Evolutionary conservation across 2,113 vertebrate species (phyloP).

Genomic region (Fulica atra): DNA sequence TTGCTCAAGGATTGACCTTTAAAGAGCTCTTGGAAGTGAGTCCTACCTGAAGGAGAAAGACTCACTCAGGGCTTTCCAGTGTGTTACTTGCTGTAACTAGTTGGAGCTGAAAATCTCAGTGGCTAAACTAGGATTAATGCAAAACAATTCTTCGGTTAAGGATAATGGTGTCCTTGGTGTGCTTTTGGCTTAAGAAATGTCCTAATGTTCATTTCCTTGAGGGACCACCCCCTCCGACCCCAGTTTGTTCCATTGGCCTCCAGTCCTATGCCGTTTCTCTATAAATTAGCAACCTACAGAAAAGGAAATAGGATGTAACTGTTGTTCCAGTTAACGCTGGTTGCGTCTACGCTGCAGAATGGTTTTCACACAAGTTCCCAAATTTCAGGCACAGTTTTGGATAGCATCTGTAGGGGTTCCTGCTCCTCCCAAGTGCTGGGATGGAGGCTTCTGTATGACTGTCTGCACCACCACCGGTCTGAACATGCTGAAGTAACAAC

Average conservation of each 20-base stretch:
- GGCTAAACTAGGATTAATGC: constrained; percentile 12
- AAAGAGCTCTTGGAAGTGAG: background rate
- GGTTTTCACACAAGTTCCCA: background rate
- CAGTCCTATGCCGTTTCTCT: background rate
- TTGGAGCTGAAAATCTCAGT: constrained; percentile 9
- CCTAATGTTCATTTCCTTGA: background rate
- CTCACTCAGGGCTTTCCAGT: background rate
- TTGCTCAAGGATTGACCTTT: background rate
- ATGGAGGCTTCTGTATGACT: background rate
- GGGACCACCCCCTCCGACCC: background rate
- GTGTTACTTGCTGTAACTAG: constrained; percentile 13
- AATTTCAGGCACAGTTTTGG: background rate
- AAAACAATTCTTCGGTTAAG: constrained; percentile 18
- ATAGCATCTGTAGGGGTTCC: background rate
- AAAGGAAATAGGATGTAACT: background rate
- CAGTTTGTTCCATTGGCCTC: background rate
- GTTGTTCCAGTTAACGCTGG: background rate
- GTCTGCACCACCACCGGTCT: fast-evolving
- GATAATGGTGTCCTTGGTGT: background rate
- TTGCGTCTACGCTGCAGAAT: background rate
- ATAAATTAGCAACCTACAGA: background rate
- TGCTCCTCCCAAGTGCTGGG: fast-evolving
- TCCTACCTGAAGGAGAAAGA: background rate
- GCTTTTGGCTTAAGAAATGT: background rate
- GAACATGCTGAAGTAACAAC: background rate